Base-by-base conservation (phyloP, 2,888 invertebrate species). In the Cotesia congregata region DNA sequence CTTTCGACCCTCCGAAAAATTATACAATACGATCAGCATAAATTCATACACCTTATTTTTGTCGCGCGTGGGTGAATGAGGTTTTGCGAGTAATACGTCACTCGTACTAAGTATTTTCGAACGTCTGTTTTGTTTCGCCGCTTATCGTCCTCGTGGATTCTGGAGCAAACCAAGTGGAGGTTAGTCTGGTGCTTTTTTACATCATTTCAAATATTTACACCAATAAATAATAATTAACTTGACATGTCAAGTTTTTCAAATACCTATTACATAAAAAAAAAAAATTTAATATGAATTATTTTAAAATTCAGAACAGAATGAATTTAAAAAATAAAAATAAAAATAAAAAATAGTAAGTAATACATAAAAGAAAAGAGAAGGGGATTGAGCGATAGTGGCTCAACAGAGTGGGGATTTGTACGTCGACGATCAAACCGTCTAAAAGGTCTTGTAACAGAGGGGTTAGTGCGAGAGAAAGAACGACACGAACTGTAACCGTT, bases 361-460 rank as follows among this genome's bases (percentile, higher is more conserved):
- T 76, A 30, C 68, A 60, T 40, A 67, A 38, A 17, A 69, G 41
- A 64, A 59, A 20, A 62, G n/a, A 65, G 76, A 65, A 72, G 39
- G 64, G 69, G 77, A 61, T 72, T 41, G 72, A 68, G 64, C 20
- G 68, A 73, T 65, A 15, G 71, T 73, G 67, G 38, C 73, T 71
- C 40, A 59, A 7, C 62, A 50, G 77, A 73, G 67, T 80, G 79
- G 81, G 82, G 78, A 78, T 78, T 78, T 79, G 82, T 82, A 80
- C 81, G 83, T 85, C 85, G 86, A 85, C 83, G 84, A 86, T 83
- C 81, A 80, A 83, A 81, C 79, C 83, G 82, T 86, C 84, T 88
- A 86, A 50, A 88, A 85, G 87, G 88, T 87, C 87, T 88, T 88
- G 87, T 86, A 87, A 87, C 88, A 88, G 87, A 86, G 87, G 87